Evolutionary conservation across 2,113 vertebrate genomes (phyloP), one percentile per base, ranked within the genome.

Genomic region (Mirza zaza): DNA sequence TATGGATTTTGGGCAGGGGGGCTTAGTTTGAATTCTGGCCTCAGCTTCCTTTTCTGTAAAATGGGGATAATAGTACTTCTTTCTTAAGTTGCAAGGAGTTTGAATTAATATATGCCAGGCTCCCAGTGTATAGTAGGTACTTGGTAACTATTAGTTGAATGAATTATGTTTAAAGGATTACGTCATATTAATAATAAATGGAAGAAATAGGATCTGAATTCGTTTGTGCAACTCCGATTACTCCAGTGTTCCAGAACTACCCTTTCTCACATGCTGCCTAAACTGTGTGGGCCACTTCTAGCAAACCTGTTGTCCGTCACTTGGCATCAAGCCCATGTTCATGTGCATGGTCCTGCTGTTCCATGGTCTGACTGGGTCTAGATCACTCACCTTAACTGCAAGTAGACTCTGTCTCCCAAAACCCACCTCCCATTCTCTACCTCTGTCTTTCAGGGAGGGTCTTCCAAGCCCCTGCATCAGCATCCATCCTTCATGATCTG

Each of bases 41-140:
- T 96, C 34, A 52, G 87, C 79, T 83, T 92, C 75, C 75, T 93
- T 80, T 34, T 91, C 63, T 79, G n/a, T 70, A 80, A 94, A 84
- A 73, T 42, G 45, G 25, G 65, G 50, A n/a, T 65, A 25, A 52
- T 57, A 48, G n/a, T 34, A 52, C 32, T 77, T 67, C 8, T 68
- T 85, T 82, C 17, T 80, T 55, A 73, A 39, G 32, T 36, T 81
- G 34, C 55, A 15, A 42, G 39, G 79, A 18, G 42, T 90, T 70
- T 20, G 11, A 70, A 14, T 87, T 67, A 61, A 82, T 55, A 75
- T 13, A 48, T 42, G 25, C 8, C 34, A 91, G 61, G 73, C 34
- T 84, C 25, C 21, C 61, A 75, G 55, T 50, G 39, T 59, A 21
- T 2, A 70, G 34, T n/a, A 79, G 50, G 36, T 65, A 36, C 20